Conservation (phyloP, 2,797 vertebrate genomes). For the Pogonophryne albipinna region DNA sequence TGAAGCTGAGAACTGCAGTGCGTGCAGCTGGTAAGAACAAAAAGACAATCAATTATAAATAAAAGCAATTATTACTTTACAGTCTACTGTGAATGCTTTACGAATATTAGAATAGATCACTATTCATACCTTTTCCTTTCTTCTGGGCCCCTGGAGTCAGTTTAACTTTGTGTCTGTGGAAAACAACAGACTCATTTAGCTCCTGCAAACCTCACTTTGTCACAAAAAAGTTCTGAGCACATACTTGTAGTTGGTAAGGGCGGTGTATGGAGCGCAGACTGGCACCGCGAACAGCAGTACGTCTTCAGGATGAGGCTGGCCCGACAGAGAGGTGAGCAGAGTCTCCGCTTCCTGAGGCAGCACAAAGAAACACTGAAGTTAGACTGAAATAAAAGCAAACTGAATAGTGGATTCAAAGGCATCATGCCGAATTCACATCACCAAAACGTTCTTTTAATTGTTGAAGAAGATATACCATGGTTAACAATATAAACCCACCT, state of each 20-base stretch:
- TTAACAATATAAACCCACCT: constrained; percentile 81
- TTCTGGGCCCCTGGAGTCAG: constrained; percentile 96
- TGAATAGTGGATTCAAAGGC: background rate
- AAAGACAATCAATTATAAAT: background rate
- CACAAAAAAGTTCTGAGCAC: constrained; percentile 32
- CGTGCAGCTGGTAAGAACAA: constrained; percentile 89
- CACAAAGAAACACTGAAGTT: constrained; percentile 2
- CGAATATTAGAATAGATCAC: background rate
- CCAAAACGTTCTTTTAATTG: background rate
- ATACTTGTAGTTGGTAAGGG: constrained; percentile 94
- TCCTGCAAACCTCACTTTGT: background rate
- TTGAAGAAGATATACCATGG: background rate
- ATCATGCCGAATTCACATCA: background rate
- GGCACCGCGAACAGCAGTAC: constrained; percentile 94
- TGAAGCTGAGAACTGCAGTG: constrained; percentile 93
- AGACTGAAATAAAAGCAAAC: background rate
- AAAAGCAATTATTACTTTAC: background rate
- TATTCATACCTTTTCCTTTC: constrained; percentile 94
- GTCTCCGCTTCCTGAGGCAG: constrained; percentile 85
- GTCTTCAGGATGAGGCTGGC: constrained; percentile 93
- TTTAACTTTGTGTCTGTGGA: constrained; percentile 94
- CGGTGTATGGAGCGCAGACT: constrained; percentile 94
- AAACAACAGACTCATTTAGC: constrained; percentile 29
- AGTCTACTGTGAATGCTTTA: fast-evolving
- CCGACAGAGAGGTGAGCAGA: constrained; percentile 92